Base-by-base conservation (phyloP, 2,797 vertebrate species). In the Coreius guichenoti region DNA sequence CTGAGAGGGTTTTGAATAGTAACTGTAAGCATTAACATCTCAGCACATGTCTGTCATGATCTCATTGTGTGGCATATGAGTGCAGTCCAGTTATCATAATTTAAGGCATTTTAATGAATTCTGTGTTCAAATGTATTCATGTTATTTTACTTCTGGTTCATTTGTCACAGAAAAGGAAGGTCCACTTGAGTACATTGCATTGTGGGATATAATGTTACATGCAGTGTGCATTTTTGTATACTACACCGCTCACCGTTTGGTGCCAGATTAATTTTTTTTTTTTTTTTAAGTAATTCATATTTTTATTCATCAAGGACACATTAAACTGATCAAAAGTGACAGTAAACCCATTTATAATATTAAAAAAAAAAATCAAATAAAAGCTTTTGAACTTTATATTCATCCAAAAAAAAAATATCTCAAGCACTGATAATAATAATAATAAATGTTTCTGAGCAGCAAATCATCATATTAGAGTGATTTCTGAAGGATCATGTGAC, bases 401-500 rank as follows among this genome's bases (percentile, higher is more conserved):
- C 7, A 45, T 70, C 1, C 5, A 4, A 56, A 56, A 8, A 23
- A 8, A 23, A 21, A 8, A 19, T 54, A 19, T 8, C 8, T 19
- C 51, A 54, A 8, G 21, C 11, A 8, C 1, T 9, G 4, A 2
- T 69, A 39, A 43, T 70, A 43, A 43, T 70, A 43, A 43, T 43
- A 5, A 26, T 7, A 17, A 29, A 72, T 26, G 3, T 17, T 17
- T 29, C 33, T 33, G 33, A 33, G 33, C 4, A 39, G 1, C 9
- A 43, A 43, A 43, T 43, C 39, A 1, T 43, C 39, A 43, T 47
- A 0, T 29, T 8, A 9, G 1, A n/a, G 3, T 72, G 69, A 45
- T 72, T 72, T 26, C 1, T 72, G 69, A 26, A 29, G 61, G 70
- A 29, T 73, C 70, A 73, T 73, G 70, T 73, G 70, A 72, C 39